Conservation (phyloP, 2,797 vertebrate species). For the Chloroceryle amazona region DNA sequence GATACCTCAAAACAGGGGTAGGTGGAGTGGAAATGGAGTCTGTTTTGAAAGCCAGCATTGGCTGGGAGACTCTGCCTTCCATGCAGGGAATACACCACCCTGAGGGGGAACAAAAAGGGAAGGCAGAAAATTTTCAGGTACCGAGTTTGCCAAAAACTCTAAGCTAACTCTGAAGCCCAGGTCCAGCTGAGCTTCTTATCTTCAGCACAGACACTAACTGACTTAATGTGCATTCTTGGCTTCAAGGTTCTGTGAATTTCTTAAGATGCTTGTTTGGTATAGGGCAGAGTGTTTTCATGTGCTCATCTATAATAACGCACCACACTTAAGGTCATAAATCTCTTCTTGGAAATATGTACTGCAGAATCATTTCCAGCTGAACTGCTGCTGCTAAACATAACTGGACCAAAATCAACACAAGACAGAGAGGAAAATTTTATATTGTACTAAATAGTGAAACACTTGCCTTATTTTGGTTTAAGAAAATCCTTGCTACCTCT, state of each 20-base stretch:
- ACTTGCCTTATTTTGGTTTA: not conserved
- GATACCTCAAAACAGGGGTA: not conserved
- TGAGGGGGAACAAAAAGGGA: not conserved
- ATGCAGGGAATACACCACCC: not conserved
- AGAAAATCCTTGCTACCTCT: not conserved
- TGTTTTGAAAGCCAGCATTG: not conserved
- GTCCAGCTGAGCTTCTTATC: not conserved
- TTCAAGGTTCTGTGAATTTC: not conserved
- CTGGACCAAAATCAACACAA: not conserved
- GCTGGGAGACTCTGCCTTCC: not conserved
- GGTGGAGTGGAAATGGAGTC: not conserved
- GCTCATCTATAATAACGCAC: not conserved
- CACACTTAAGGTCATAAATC: not conserved
- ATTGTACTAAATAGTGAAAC: not conserved
- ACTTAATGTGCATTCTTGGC: not conserved
- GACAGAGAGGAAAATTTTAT: not conserved
- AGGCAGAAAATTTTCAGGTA: not conserved
- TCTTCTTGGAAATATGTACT: rapidly evolving
- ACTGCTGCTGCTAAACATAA: not conserved
- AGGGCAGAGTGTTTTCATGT: not conserved
- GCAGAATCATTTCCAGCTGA: not conserved
- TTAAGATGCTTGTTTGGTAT: not conserved
- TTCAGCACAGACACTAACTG: not conserved
- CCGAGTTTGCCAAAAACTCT: not conserved
- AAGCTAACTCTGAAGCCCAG: not conserved